phyloP scores from a whole-genome alignment of 2,797 vertebrate genomes.

The Hypotaenidia philippensis region DNA sequence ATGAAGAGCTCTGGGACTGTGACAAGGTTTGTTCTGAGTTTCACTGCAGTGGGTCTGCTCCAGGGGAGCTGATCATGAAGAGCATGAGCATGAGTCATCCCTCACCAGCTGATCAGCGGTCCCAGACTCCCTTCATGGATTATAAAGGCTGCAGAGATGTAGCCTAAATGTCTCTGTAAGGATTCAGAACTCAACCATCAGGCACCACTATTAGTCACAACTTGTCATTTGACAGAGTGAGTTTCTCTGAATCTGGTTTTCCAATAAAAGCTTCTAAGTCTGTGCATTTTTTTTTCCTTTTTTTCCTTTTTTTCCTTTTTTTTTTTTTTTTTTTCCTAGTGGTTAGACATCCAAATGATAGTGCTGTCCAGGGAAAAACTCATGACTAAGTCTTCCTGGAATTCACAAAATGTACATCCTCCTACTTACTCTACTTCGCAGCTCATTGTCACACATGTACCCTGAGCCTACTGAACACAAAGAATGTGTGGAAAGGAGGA shows the following conservation, averaged over 20 bases:
- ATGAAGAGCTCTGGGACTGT: fast-evolving
- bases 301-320: too few relatives aligned
- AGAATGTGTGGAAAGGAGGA: background rate
- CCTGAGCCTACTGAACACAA: background rate
- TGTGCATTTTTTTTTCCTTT: background rate
- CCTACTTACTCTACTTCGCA: background rate
- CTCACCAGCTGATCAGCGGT: background rate
- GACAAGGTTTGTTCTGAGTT: background rate
- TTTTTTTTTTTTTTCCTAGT: background rate
- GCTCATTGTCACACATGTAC: background rate
- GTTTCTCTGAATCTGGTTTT: constrained; percentile 25
- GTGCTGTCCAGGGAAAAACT: background rate
- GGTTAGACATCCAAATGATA: constrained; percentile 19
- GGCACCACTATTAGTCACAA: background rate
- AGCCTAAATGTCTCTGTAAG: background rate
- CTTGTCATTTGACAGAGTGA: background rate
- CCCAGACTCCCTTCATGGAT: background rate
- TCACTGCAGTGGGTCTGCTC: background rate
- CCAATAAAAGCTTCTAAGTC: background rate
- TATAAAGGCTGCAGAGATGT: background rate
- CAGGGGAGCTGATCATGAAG: background rate
- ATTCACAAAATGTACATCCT: background rate
- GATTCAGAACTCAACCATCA: background rate
- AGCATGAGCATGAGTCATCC: background rate
- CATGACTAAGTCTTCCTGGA: background rate